phyloP scores from a whole-genome alignment of 2,113 vertebrate genomes.

The Scophthalmus maximus region DNA sequence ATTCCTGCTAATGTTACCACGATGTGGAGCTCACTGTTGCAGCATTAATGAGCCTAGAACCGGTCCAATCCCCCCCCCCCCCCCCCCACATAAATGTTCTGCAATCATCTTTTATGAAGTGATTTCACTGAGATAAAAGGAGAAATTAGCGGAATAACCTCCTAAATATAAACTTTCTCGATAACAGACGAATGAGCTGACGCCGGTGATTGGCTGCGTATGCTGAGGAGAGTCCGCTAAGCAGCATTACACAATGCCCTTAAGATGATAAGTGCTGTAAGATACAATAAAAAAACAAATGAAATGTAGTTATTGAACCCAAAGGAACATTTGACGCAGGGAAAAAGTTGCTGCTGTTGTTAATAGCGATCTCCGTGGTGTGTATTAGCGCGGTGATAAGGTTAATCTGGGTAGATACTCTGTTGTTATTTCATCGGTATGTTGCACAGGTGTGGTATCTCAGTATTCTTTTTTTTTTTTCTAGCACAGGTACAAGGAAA shows the following conservation, averaged over 20 bases:
- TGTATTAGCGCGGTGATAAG: background rate
- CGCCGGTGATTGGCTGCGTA: constrained; percentile 15
- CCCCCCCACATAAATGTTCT: background rate
- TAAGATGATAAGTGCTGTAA: constrained; percentile 34
- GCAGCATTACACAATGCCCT: background rate
- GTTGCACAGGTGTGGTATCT: too few species aligned
- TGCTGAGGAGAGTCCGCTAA: constrained; percentile 19
- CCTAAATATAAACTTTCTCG: constrained; percentile 10
- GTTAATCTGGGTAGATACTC: constrained; percentile 2
- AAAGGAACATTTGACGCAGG: constrained; percentile 8
- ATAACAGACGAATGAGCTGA: constrained; percentile 29
- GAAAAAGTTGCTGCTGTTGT: constrained; percentile 19
- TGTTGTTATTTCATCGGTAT: too few species aligned
- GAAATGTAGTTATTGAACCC: constrained; percentile 26
- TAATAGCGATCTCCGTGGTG: background rate
- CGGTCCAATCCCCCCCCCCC: too few species aligned
- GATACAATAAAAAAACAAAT: constrained; percentile 35
- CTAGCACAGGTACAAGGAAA: background rate
- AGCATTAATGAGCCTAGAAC: constrained; percentile 1
- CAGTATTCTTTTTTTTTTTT: background rate
- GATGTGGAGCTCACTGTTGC: background rate
- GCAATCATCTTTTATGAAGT: constrained; percentile 21
- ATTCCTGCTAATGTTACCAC: constrained; percentile 1
- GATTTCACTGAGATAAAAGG: constrained; percentile 17
- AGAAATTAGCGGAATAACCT: constrained; percentile 22